phyloP scores from a whole-genome alignment of 2,113 vertebrate genomes.

The human (Homo sapiens) region DNA sequence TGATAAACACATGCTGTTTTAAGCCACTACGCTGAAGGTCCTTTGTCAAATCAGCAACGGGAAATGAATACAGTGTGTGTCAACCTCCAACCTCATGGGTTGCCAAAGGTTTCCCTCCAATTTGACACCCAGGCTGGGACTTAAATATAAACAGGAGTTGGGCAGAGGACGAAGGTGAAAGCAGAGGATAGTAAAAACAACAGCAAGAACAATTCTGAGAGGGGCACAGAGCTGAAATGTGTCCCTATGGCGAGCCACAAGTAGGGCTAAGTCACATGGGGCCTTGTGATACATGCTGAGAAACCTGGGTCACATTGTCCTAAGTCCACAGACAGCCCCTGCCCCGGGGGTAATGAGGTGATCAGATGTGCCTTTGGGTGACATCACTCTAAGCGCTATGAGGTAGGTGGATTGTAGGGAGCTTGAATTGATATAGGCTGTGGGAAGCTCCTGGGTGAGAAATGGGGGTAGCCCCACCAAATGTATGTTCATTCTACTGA shows the following conservation, averaged over 20 bases:
- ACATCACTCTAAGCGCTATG: accelerated
- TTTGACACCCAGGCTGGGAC: not conserved
- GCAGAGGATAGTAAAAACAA: not conserved
- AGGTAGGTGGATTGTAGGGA: not conserved
- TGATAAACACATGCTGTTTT: not conserved
- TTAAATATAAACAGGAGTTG: accelerated
- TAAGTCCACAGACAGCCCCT: accelerated
- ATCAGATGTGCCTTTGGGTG: too few relatives aligned
- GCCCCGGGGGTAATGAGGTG: not conserved
- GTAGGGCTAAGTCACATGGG: accelerated
- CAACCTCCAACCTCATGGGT: not conserved
- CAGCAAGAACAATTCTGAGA: not conserved
- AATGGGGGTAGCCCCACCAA: too few relatives aligned
- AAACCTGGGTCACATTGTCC: too few relatives aligned
- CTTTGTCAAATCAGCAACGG: not conserved
- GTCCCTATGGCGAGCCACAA: accelerated
- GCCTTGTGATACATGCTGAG: not conserved
- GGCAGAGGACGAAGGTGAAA: not conserved
- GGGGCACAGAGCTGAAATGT: too few relatives aligned
- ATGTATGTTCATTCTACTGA: too few relatives aligned
- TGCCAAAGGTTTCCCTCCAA: not conserved
- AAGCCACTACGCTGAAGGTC: too few relatives aligned
- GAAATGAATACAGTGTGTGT: accelerated
- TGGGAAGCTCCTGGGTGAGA: not conserved
- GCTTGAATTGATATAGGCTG: accelerated